Evolutionary conservation across 2,113 vertebrate genomes (phyloP).

Genomic region (Rhineura floridana): DNA sequence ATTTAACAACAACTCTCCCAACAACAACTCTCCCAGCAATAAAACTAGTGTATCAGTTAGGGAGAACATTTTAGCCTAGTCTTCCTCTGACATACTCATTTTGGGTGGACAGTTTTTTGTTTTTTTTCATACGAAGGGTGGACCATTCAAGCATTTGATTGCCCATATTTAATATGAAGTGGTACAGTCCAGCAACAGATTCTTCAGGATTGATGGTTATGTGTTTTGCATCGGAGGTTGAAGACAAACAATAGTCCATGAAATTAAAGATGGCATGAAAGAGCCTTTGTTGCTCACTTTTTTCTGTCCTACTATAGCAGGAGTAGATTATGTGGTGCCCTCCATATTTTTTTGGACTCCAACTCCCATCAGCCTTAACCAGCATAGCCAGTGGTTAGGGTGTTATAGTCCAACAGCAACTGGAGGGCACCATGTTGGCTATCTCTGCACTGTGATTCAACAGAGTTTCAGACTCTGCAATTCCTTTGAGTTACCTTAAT

Average conservation of each 20-base stretch:
- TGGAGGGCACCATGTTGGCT: no score
- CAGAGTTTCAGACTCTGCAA: background rate
- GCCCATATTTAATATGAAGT: background rate
- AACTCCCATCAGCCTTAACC: no score
- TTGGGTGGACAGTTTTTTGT: background rate
- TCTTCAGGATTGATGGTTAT: background rate
- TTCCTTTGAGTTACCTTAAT: background rate
- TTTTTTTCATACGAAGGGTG: background rate
- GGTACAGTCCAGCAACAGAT: no score
- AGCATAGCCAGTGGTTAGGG: no score
- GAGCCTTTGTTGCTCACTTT: background rate
- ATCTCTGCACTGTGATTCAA: background rate
- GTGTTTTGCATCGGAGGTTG: background rate
- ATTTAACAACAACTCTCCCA: no score
- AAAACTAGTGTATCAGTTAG: background rate
- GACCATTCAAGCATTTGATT: background rate
- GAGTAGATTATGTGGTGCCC: no score
- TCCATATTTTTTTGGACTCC: no score
- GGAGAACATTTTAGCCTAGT: background rate
- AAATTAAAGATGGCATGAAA: background rate
- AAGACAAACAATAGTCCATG: background rate
- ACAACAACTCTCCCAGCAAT: background rate
- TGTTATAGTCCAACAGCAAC: no score
- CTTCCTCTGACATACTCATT: background rate
- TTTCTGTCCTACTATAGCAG: background rate